Evolutionary conservation across 2,888 invertebrate species (phyloP).

Genomic region (Slavum lentiscoides): DNA sequence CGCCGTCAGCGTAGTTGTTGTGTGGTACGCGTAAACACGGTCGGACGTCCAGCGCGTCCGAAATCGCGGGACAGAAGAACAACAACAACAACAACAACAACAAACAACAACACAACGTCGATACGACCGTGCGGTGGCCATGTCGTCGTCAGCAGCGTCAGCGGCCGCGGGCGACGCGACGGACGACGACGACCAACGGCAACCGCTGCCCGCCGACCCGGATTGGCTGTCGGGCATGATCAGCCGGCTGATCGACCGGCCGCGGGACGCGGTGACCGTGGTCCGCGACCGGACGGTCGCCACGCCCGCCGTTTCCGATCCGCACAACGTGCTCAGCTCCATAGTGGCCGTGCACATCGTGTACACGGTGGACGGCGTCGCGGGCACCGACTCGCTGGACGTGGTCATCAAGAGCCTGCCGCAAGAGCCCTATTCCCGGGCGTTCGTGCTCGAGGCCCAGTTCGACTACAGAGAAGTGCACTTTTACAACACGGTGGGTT

Average conservation of each 20-base stretch:
- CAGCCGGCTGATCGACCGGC: slow-evolving; percentile 38
- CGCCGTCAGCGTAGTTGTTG: slow-evolving; percentile 58
- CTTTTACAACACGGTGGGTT: slow-evolving; percentile 76
- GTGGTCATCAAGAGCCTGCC: slow-evolving; percentile 78
- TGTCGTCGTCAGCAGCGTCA: neutral
- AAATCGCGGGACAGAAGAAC: too few relatives aligned
- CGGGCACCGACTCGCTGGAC: slow-evolving; percentile 58
- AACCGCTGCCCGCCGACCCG: slow-evolving; percentile 48
- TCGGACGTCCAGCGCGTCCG: slow-evolving; percentile 19
- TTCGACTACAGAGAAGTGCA: slow-evolving; percentile 81
- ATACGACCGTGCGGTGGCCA: neutral
- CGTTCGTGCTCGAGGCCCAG: slow-evolving; percentile 80
- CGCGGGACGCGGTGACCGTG: slow-evolving; percentile 37
- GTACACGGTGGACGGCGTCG: slow-evolving; percentile 55
- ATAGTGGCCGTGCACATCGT: slow-evolving; percentile 51
- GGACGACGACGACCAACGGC: slow-evolving; percentile 16
- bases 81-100: too few relatives aligned
- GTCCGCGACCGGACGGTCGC: slow-evolving; percentile 36
- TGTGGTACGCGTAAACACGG: slow-evolving; percentile 20
- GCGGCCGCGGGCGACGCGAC: neutral
- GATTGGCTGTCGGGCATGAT: slow-evolving; percentile 48
- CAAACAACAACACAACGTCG: neutral
- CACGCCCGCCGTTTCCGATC: slow-evolving; percentile 54
- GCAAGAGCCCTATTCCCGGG: slow-evolving; percentile 76
- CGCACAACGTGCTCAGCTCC: slow-evolving; percentile 53